Conservation (phyloP, 2,888 invertebrate species). For the Apamea crenata region DNA sequence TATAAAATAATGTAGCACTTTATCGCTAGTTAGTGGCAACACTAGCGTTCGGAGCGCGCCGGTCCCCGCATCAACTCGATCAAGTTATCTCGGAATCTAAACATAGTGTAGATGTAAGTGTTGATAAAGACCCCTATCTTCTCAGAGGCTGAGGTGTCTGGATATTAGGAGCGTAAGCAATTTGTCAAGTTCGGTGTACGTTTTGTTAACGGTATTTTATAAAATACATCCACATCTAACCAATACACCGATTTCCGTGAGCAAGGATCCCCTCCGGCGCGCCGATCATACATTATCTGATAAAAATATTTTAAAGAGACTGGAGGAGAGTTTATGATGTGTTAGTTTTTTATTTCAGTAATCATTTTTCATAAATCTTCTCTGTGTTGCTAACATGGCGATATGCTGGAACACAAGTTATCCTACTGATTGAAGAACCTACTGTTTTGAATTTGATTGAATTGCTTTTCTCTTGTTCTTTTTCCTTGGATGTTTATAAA, state of each 20-base stretch:
- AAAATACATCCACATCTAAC: slow-evolving; percentile 62
- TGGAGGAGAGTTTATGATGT: slow-evolving; percentile 34
- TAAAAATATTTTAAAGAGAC: slow-evolving; percentile 54
- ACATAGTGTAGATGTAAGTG: slow-evolving; percentile 83
- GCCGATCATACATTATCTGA: slow-evolving; percentile 67
- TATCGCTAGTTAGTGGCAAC: slow-evolving; percentile 73
- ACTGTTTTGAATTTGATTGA: not conserved
- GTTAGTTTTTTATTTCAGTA: slow-evolving; percentile 41
- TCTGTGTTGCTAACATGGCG: not conserved
- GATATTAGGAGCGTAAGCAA: slow-evolving; percentile 89
- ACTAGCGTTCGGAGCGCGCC: slow-evolving; percentile 70
- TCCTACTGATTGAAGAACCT: not conserved
- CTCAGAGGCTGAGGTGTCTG: slow-evolving; percentile 85
- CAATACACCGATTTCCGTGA: slow-evolving; percentile 72
- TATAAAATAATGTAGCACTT: slow-evolving; percentile 65
- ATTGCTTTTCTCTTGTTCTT: not conserved
- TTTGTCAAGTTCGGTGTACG: slow-evolving; percentile 88
- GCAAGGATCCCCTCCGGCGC: slow-evolving; percentile 69
- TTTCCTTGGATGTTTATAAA: not conserved
- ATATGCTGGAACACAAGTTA: not conserved
- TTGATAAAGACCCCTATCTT: slow-evolving; percentile 83
- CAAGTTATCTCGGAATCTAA: slow-evolving; percentile 87
- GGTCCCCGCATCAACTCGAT: slow-evolving; percentile 81
- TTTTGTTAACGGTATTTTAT: slow-evolving; percentile 84
- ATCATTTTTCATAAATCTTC: slow-evolving; percentile 9